phyloP scores from a whole-genome alignment of 2,888 invertebrate species.

The Stenotaenia linearis region DNA sequence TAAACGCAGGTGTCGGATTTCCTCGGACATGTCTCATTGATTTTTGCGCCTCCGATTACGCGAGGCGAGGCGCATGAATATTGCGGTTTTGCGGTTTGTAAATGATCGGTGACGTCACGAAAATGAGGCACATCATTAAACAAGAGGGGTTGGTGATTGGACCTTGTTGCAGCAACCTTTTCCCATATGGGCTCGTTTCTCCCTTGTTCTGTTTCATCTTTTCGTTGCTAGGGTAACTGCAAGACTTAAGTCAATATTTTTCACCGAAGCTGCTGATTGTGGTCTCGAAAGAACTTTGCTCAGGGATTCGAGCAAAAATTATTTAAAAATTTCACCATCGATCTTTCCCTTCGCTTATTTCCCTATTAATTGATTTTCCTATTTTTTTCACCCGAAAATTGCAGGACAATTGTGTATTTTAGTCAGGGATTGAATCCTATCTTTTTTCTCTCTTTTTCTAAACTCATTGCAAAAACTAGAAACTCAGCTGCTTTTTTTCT shows the following conservation, averaged over 20 bases:
- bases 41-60: background rate
- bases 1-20: too few relatives aligned
- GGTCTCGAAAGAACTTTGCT: background rate
- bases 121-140: conserved; percentile 1
- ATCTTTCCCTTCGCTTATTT: too few relatives aligned
- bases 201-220: conserved; percentile 4
- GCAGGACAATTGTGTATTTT: too few relatives aligned
- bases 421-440: background rate
- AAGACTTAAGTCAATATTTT: conserved; percentile 19
- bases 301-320: background rate
- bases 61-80: background rate
- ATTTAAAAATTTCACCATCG: background rate
- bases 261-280: conserved; percentile 8
- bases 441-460: background rate
- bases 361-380: too few relatives aligned
- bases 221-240: background rate
- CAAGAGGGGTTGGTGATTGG: background rate
- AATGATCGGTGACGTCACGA: background rate
- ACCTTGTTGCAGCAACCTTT: background rate
- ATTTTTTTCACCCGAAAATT: background rate
- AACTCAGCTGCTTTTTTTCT: background rate
- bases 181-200: background rate
- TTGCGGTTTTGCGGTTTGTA: background rate
- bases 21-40: background rate
- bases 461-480: background rate